These are phyloP conservation scores for Rhinoderma darwinii DNA, from an alignment of 2,113 vertebrate genomes.

Conservation along the genomic window DNA sequence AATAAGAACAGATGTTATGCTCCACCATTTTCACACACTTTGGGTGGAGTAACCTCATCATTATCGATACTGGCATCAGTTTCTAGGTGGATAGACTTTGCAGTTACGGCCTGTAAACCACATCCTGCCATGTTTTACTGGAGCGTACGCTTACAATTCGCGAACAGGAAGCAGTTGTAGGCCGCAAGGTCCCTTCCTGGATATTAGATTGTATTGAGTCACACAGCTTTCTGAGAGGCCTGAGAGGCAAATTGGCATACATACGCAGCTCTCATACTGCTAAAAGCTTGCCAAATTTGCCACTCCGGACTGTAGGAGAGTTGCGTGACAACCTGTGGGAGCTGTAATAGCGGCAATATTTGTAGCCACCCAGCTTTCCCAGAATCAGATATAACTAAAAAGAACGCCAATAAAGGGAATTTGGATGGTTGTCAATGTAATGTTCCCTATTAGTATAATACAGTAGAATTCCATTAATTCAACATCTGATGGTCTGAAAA, in stretches of 20 bases:
- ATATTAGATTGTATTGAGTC: background rate
- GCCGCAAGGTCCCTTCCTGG: slow-evolving; percentile 1
- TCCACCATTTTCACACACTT: no score
- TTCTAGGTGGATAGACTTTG: background rate
- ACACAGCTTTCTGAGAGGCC: background rate
- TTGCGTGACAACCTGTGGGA: background rate
- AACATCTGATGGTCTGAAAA: no score
- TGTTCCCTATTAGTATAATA: no score
- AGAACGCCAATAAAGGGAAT: no score
- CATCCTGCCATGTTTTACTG: background rate
- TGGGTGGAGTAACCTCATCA: background rate
- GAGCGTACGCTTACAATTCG: background rate
- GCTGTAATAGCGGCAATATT: background rate
- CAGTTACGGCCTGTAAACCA: background rate
- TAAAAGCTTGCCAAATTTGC: no score
- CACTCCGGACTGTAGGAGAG: no score
- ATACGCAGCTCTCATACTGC: no score
- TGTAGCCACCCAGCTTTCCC: background rate
- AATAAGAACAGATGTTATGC: no score
- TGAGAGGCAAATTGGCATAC: background rate
- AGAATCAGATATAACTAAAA: no score
- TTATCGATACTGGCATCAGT: background rate
- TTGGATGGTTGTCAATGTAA: no score
- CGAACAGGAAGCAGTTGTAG: background rate
- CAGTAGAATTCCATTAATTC: no score